Evolutionary conservation across 2,113 vertebrate species (phyloP).

Genomic region (Misgurnus anguillicaudatus): DNA sequence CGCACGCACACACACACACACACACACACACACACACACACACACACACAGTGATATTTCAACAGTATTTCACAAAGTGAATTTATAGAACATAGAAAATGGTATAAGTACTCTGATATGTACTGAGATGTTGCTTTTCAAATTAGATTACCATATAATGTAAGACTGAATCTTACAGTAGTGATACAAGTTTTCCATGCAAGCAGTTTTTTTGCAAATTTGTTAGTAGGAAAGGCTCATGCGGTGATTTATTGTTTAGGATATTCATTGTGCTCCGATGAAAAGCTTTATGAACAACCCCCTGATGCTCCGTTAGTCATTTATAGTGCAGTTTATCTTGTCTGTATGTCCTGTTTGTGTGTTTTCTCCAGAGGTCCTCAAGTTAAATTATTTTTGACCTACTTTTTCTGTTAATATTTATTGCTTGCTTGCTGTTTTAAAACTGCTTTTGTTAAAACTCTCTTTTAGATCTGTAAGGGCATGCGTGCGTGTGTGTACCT

Average conservation of each 20-base stretch:
- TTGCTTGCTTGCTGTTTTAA: no score
- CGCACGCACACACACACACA: no score
- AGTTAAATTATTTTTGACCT: background rate
- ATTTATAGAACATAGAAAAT: background rate
- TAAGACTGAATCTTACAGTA: background rate
- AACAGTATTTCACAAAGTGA: background rate
- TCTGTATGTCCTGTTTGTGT: background rate
- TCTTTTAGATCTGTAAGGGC: no score
- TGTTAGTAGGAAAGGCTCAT: background rate
- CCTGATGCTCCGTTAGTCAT: conserved; percentile 24
- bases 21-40: no score
- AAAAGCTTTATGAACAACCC: conserved; percentile 18
- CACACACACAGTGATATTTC: background rate
- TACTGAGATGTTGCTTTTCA: background rate
- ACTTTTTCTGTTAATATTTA: background rate
- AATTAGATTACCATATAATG: background rate
- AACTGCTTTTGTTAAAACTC: no score
- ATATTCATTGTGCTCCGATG: background rate
- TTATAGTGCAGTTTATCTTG: conserved; percentile 9
- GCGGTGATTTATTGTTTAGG: background rate
- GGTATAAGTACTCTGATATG: background rate
- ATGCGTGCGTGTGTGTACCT: no score
- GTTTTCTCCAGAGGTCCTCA: background rate
- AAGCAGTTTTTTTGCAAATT: background rate
- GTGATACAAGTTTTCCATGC: background rate